phyloP scores from a whole-genome alignment of 2,113 vertebrate genomes.

The Myotis brandtii region DNA sequence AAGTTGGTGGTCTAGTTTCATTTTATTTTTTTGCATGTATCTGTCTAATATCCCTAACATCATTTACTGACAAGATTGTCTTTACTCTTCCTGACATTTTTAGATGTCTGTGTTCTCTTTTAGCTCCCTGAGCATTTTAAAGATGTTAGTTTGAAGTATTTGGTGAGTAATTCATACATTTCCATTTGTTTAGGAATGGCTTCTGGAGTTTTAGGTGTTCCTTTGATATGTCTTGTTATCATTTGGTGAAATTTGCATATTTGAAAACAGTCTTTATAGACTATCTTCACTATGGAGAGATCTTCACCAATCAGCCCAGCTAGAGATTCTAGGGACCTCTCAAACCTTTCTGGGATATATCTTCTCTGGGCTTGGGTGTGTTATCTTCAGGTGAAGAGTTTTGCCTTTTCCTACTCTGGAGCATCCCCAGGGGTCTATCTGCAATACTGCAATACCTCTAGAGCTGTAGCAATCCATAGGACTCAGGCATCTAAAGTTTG shows the following conservation, averaged over 20 bases:
- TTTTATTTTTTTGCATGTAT: too few species aligned
- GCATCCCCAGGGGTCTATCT: background rate
- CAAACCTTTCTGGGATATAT: background rate
- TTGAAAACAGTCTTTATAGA: background rate
- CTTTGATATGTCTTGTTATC: background rate
- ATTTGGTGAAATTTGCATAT: background rate
- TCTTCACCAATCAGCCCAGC: background rate
- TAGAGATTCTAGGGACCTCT: background rate
- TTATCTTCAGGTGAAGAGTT: slow-evolving; percentile 1
- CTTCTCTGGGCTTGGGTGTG: background rate
- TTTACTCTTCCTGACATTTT: background rate
- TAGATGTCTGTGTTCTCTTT: slow-evolving; percentile 5
- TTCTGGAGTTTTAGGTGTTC: background rate
- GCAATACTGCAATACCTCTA: background rate
- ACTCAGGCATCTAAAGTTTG: background rate
- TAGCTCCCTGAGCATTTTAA: background rate
- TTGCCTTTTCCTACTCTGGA: background rate
- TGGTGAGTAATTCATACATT: background rate
- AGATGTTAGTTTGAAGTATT: slow-evolving; percentile 15
- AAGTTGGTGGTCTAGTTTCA: too few species aligned
- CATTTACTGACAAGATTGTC: too few species aligned
- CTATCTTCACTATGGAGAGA: background rate
- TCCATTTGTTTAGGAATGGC: background rate
- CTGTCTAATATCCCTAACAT: too few species aligned
- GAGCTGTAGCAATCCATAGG: background rate